Conservation (phyloP, 2,888 invertebrate species). For the Heptascelio sp. region DNA sequence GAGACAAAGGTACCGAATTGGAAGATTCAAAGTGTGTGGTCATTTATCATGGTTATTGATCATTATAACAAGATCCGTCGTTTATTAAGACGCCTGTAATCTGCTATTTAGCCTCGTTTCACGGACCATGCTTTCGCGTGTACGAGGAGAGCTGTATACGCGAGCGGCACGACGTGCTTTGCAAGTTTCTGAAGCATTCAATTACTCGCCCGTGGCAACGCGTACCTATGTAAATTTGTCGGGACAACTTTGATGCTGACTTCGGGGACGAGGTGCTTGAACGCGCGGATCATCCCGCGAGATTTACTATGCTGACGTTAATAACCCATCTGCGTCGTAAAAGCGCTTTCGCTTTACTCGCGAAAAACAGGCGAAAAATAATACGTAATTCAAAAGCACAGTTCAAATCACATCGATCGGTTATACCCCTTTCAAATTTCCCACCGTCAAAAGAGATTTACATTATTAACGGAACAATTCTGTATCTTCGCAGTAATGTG, state of each 20-base stretch:
- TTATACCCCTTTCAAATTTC: no score
- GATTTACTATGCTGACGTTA: constrained; percentile 60
- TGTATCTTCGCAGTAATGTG: no score
- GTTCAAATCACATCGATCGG: not conserved
- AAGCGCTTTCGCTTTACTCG: constrained; percentile 34
- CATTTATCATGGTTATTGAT: constrained; percentile 48
- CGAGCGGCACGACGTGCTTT: constrained; percentile 34
- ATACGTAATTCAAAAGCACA: not conserved
- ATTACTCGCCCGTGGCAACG: constrained; percentile 51
- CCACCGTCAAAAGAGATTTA: no score
- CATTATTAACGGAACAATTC: no score
- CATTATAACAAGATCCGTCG: constrained; percentile 47
- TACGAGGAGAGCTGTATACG: constrained; percentile 27
- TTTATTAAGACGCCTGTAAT: constrained; percentile 47
- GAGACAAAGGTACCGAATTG: constrained; percentile 1
- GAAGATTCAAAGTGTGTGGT: not conserved
- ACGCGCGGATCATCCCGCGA: constrained; percentile 28
- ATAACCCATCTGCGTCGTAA: constrained; percentile 59
- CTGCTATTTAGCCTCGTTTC: constrained; percentile 60
- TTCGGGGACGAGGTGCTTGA: constrained; percentile 38
- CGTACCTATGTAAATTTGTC: constrained; percentile 62
- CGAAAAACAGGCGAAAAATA: constrained; percentile 29
- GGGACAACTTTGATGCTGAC: constrained; percentile 65
- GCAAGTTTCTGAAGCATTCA: constrained; percentile 60
- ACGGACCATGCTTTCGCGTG: constrained; percentile 45